Base-by-base conservation (phyloP, 2,797 vertebrate genomes). In the Notolabrus celidotus region DNA sequence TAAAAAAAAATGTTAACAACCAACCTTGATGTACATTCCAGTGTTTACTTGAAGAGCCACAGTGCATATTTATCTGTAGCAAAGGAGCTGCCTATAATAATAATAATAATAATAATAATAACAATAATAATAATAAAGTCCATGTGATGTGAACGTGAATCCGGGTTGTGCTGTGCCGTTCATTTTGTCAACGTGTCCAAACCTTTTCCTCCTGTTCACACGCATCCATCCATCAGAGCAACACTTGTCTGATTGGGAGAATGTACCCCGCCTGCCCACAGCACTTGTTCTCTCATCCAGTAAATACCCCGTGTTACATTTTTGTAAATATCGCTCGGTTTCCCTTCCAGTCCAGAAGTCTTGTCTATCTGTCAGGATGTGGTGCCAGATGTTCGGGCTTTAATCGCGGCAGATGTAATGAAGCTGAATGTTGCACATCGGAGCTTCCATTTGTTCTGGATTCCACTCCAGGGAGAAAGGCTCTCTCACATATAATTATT, bases 351-450 rank as follows among this genome's bases (percentile, higher is more conserved):
- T 95, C 94, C 95, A 94, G 68, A 94, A 95, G 94, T 93, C 95
- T 95, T 95, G 95, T 95, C 90, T 96, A 96, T 97, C 95, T 95
- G 96, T 95, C 96, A 95, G 96, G 94, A 95, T 96, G 90, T 89
- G 94, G 94, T 93, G 95, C 97, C 96, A 97, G 96, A 97, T 97
- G 96, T 97, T 97, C 92, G 90, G 95, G 93, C 95, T 95, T 96
- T 96, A 96, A 97, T 96, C 96, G 96, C 95, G 91, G 96, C 96
- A 96, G 96, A 97, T 95, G 96, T 97, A 97, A 97, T 97, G 96
- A 96, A 96, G 95, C 96, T 96, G 96, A 96, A 96, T 97, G 96
- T 95, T 96, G 95, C 96, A 96, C 95, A 96, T 96, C 95, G 95
- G 94, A 96, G 95, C 95, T 95, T 96, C 96, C 96, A 97, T 96